A percentile compares a stretch with the other conserved stretches of the same genome.
Conservation (phyloP, 2,113 vertebrate species). For the Hiodon alosoides region DNA sequence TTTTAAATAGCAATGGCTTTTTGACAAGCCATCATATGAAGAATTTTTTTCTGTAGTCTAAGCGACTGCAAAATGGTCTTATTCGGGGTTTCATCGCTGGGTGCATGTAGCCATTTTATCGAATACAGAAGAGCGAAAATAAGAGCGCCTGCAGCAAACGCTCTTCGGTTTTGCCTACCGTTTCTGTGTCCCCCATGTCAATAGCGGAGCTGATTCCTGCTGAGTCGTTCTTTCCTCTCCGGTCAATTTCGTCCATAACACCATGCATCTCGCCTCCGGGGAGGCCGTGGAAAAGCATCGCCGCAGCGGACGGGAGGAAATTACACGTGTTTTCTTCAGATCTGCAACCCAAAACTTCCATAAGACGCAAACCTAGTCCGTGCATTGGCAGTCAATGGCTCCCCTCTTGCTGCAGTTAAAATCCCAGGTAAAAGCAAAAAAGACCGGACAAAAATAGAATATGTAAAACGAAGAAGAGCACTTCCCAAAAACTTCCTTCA, state of each 20-base stretch:
- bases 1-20: background rate
- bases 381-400: constrained; percentile 54
- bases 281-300: constrained; percentile 98
- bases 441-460: constrained; percentile 47
- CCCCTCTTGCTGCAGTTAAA: constrained; percentile 52
- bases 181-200: constrained; percentile 95
- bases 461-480: constrained; percentile 40
- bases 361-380: constrained; percentile 67
- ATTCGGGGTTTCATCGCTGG: background rate
- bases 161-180: constrained; percentile 71
- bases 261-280: constrained; percentile 94
- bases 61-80: constrained; percentile 4
- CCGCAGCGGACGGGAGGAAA: constrained; percentile 66
- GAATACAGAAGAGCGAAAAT: background rate
- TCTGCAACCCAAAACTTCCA: constrained; percentile 77
- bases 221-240: constrained; percentile 88
- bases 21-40: background rate
- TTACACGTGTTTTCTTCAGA: constrained; percentile 70
- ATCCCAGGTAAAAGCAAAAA: constrained; percentile 53
- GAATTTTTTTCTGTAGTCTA: background rate
- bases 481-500: constrained; percentile 56
- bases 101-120: constrained; percentile 19
- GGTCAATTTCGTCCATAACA: constrained; percentile 97
- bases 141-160: constrained; percentile 15
- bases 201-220: constrained; percentile 94